Evolutionary conservation across 2,888 invertebrate genomes (phyloP).

Genomic region (Empis livida): DNA sequence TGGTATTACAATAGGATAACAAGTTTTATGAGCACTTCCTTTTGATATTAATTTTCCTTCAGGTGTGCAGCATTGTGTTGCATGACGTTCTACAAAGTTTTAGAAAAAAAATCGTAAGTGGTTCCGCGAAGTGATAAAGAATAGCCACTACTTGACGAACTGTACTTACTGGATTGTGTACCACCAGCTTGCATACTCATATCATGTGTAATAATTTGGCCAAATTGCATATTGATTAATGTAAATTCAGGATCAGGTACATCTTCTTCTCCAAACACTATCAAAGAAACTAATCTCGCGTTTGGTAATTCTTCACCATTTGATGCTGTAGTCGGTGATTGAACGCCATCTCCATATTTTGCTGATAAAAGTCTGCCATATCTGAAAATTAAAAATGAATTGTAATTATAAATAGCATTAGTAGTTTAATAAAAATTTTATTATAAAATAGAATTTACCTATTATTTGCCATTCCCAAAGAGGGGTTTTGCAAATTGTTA

Average conservation of each 20-base stretch:
- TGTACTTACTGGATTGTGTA: slow-evolving; percentile 56
- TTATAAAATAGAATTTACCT: slow-evolving; percentile 34
- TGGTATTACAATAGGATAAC: slow-evolving; percentile 46
- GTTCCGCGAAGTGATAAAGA: background rate
- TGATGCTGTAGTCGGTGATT: slow-evolving; percentile 46
- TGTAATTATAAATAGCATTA: background rate
- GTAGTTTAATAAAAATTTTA: background rate
- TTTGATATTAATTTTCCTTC: slow-evolving; percentile 41
- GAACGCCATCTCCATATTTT: slow-evolving; percentile 38
- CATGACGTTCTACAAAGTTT: slow-evolving; percentile 39
- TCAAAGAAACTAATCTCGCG: slow-evolving; percentile 54
- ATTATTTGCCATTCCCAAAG: slow-evolving; percentile 67
- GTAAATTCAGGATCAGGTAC: slow-evolving; percentile 60
- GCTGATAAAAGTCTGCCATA: slow-evolving; percentile 37
- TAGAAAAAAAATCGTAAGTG: background rate
- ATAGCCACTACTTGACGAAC: too few species aligned
- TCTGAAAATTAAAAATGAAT: slow-evolving; percentile 15
- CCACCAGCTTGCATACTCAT: slow-evolving; percentile 39
- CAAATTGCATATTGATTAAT: slow-evolving; percentile 53
- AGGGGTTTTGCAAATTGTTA: slow-evolving; percentile 75
- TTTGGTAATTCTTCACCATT: slow-evolving; percentile 56
- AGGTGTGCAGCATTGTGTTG: slow-evolving; percentile 47
- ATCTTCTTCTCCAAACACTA: slow-evolving; percentile 56
- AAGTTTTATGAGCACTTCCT: slow-evolving; percentile 31
- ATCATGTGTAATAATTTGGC: slow-evolving; percentile 48